Percentiles rank a stretch among this genome's conserved stretches.
Conservation (phyloP, 2,113 vertebrate genomes). For the Sylvietta virens region DNA sequence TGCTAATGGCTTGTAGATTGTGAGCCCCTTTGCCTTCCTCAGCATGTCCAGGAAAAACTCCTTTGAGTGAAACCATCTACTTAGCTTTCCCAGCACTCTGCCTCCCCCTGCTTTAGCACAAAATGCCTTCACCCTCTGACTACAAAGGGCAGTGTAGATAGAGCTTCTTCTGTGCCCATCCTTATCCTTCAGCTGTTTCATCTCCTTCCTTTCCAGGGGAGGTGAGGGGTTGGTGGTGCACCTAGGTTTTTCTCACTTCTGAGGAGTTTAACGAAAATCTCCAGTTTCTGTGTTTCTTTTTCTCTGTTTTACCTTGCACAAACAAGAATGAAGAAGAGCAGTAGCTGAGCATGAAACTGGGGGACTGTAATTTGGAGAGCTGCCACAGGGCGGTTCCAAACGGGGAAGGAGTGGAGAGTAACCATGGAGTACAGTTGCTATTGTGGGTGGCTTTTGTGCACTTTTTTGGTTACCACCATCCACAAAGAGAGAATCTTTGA, state of each 20-base stretch:
- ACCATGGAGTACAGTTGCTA: not conserved
- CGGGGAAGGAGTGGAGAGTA: not conserved
- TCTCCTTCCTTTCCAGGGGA: not conserved
- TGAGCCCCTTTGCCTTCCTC: not conserved
- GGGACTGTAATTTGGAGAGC: not conserved
- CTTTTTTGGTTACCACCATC: not conserved
- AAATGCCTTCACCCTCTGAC: not conserved
- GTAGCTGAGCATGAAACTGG: not conserved
- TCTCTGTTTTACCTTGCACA: not conserved
- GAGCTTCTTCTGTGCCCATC: not conserved
- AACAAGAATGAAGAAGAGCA: not conserved
- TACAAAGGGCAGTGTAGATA: not conserved
- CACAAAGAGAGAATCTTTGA: not conserved
- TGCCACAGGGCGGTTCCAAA: not conserved
- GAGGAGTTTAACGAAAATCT: not conserved
- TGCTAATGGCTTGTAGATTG: not conserved
- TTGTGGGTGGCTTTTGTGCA: not conserved
- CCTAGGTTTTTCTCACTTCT: not conserved
- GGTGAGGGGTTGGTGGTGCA: rapidly evolving
- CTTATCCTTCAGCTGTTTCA: not conserved
- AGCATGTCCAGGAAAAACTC: not conserved
- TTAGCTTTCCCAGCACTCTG: not conserved
- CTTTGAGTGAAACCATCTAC: not conserved
- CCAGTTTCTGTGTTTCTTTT: not conserved
- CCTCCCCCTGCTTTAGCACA: not conserved